Evolutionary conservation across 2,113 vertebrate species (phyloP), one percentile per base, ranked within the genome.

Genomic region (Ammodytes marinus): DNA sequence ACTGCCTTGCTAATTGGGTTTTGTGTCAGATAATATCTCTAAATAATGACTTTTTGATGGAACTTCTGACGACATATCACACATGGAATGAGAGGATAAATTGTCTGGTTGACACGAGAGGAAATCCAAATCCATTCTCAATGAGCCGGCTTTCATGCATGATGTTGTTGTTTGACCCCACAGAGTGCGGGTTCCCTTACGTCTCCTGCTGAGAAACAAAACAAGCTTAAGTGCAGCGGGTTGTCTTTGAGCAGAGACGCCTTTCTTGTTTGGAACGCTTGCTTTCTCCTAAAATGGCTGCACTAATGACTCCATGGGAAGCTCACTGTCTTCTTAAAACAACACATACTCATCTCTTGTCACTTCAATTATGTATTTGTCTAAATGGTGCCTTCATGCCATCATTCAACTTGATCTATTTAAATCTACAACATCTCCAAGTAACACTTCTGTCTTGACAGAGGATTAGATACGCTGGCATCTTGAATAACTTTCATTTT

Each of bases 341-440:
- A 66, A 37, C 71, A 71, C 74, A 55, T 70, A 71, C 74, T 78
- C 45, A 53, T 90, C 52, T 82, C 65, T 53, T 17, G 35, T 54
- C 79, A 89, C 85, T 89, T 92, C 81, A 86, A 89, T 91, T 82
- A 89, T 59, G 68, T 73, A 43, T 86, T 58, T 72, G 67, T 72
- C 47, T 52, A 15, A 52, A 67, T 78, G 17, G 66, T 69, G 75
- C 79, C 65, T 57, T 46, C 17, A 39, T 73, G 77, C 52, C 69
- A 79, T 86, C 87, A 85, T 90, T 91, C 84, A 79, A 69, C 78
- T 80, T 74, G 82, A 85, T 90, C 82, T 88, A 91, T 92, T 92
- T 89, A 84, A 90, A 89, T 93, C 75, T 81, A 85, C 63, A 83
- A 61, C 64, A 71, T 80, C 65, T 69, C 64, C 58, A 27, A 57